A percentile compares a stretch with the other conserved stretches of the same genome.
phyloP scores from a whole-genome alignment of 1,140 invertebrate species.

The Eriocheir sinensis region DNA sequence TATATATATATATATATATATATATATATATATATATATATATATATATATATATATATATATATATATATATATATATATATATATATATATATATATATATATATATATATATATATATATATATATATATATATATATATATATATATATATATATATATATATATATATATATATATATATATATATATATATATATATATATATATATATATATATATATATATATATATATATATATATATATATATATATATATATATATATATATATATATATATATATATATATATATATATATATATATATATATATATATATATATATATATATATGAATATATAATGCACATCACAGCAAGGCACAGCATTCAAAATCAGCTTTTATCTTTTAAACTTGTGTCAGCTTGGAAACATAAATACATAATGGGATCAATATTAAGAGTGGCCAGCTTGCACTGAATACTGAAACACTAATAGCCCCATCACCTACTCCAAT shows the following conservation, averaged over 20 bases:
- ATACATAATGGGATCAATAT: no score
- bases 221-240: conserved; percentile 59
- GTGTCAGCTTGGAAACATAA: no score
- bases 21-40: conserved; percentile 54
- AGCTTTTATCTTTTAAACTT: no score
- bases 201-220: conserved; percentile 48
- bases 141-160: conserved; percentile 68
- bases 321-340: conserved; percentile 29
- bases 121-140: conserved; percentile 69
- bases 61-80: conserved; percentile 64
- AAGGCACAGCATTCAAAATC: no score
- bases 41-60: conserved; percentile 64
- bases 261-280: conserved; percentile 56
- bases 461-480: no score
- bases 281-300: conserved; percentile 46
- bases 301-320: conserved; percentile 31
- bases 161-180: conserved; percentile 62
- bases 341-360: conserved; percentile 6
- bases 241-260: conserved; percentile 62
- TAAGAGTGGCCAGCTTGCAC: no score
- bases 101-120: conserved; percentile 62
- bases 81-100: conserved; percentile 61
- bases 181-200: background rate
- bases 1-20: no score
- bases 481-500: no score